Evolutionary conservation across 2,888 invertebrate genomes (phyloP), one percentile per base, ranked within the genome.

Genomic region (Sceliomorpha sp.): DNA sequence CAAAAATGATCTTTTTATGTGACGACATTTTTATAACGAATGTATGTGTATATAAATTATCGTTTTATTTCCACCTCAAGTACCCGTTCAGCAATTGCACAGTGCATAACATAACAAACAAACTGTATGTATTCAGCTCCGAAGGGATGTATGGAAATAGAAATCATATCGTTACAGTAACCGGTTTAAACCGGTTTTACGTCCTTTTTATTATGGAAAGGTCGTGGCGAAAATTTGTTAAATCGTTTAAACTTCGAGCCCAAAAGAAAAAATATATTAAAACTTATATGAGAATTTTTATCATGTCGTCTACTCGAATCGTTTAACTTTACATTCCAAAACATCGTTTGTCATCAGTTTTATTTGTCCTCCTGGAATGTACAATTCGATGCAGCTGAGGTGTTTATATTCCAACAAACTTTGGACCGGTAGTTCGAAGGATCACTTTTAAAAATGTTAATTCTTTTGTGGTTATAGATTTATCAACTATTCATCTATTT

Each of bases 111-210:
- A 14, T 6, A 42, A 13, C 26, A 42, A 42, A 42, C 27, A 13
- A 27, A 44, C 14, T n/a, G 8, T 31, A 27, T 42, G 1, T 14
- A 15, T 44, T 1, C 44, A 31, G 31, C 12, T 29, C n/a, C 31
- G 12, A 47, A 47, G 32, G 47, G 20, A 47, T 32, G 45, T 47
- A 47, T 47, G 32, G 29, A 47, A 47, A 47, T 47, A 47, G 47
- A 47, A 47, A 47, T 32, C 29, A 47, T 47, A 47, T 47, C 31
- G 47, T 47, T 47, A 47, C 47, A 13, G 32, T 47, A 47, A 47
- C 47, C 47, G 47, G 47, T 47, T 32, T 32, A 32, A 32, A 47
- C 47, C 47, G 47, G 47, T 47, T 47, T 13, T n/a, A 20, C 47
- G 32, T 31, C 29, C 9, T 47, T 47, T 47, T 47, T 47, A 20